Evolutionary conservation across 2,797 vertebrate genomes (phyloP).

Genomic region (Sebastes jordani): DNA sequence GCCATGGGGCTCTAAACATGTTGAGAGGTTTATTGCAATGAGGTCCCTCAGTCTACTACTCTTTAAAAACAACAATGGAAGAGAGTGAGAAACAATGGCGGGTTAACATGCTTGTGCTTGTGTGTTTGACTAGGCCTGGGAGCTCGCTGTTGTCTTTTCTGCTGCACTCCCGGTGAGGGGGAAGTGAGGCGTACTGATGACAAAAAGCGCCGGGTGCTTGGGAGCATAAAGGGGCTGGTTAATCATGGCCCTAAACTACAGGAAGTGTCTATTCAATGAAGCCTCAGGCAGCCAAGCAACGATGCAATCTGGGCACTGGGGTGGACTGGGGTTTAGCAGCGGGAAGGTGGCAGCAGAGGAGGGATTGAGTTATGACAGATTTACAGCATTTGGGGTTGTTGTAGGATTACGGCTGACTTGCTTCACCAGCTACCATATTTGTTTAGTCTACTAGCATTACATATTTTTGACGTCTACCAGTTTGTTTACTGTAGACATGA

Average conservation of each 20-base stretch:
- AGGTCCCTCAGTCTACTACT: constrained; percentile 61
- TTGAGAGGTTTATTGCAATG: constrained; percentile 75
- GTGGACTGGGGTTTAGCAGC: constrained; percentile 47
- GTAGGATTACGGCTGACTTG: not conserved
- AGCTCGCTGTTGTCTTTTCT: constrained; percentile 68
- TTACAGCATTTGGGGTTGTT: constrained; percentile 7
- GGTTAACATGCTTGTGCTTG: constrained; percentile 78
- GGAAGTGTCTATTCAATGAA: constrained; percentile 79
- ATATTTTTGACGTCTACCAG: not conserved
- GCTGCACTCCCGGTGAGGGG: constrained; percentile 67
- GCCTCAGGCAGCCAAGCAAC: constrained; percentile 63
- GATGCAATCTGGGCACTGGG: constrained; percentile 56
- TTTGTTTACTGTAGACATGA: not conserved
- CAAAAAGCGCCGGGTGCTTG: constrained; percentile 75
- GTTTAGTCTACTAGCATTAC: not conserved
- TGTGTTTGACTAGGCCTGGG: constrained; percentile 77
- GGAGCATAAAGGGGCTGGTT: constrained; percentile 82
- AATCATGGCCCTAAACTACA: constrained; percentile 85
- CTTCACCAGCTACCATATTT: constrained; percentile 1
- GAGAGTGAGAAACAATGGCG: constrained; percentile 72
- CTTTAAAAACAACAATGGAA: constrained; percentile 62
- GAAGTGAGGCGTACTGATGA: constrained; percentile 83
- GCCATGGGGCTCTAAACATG: constrained; percentile 66
- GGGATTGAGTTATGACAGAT: constrained; percentile 39
- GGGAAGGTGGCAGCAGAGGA: constrained; percentile 29